Evolutionary conservation across 2,113 vertebrate genomes (phyloP).

Genomic region (Callionymus lyra): DNA sequence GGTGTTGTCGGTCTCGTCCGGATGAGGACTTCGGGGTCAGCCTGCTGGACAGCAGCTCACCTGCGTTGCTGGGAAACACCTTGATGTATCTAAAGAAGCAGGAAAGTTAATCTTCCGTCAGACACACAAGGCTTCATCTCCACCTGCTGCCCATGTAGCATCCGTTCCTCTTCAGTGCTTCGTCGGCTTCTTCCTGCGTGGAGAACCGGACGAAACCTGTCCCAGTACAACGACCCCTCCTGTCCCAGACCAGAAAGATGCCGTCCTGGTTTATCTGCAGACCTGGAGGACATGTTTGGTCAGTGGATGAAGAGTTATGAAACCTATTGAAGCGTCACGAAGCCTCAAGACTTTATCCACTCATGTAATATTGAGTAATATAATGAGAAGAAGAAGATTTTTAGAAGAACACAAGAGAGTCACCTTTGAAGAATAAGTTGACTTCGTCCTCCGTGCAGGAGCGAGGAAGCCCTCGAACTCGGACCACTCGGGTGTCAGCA

Average conservation of each 20-base stretch:
- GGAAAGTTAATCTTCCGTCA: neutral
- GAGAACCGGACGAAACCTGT: slow-evolving; percentile 83
- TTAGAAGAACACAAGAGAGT: neutral
- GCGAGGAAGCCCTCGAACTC: slow-evolving; percentile 81
- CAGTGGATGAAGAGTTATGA: no score
- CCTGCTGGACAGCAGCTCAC: slow-evolving; percentile 58
- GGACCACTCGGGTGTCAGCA: slow-evolving; percentile 66
- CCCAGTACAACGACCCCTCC: slow-evolving; percentile 70
- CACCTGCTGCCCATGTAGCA: slow-evolving; percentile 81
- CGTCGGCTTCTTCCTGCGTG: slow-evolving; percentile 70
- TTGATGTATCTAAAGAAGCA: slow-evolving; percentile 77
- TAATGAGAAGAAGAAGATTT: no score
- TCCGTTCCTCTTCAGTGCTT: slow-evolving; percentile 74
- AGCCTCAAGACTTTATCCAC: no score
- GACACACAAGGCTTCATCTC: no score
- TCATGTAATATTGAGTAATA: no score
- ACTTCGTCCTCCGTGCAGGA: slow-evolving; percentile 74
- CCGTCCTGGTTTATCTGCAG: slow-evolving; percentile 44
- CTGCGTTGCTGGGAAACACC: slow-evolving; percentile 77
- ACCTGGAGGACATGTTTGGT: slow-evolving; percentile 24
- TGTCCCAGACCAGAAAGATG: slow-evolving; percentile 61
- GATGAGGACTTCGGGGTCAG: slow-evolving; percentile 8
- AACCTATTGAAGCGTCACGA: no score
- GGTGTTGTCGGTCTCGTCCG: slow-evolving; percentile 69
- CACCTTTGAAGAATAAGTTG: slow-evolving; percentile 79